Percentiles rank a stretch among this genome's conserved stretches.
phyloP scores from a whole-genome alignment of 2,113 vertebrate genomes.

The Poeciliopsis occidentalis region DNA sequence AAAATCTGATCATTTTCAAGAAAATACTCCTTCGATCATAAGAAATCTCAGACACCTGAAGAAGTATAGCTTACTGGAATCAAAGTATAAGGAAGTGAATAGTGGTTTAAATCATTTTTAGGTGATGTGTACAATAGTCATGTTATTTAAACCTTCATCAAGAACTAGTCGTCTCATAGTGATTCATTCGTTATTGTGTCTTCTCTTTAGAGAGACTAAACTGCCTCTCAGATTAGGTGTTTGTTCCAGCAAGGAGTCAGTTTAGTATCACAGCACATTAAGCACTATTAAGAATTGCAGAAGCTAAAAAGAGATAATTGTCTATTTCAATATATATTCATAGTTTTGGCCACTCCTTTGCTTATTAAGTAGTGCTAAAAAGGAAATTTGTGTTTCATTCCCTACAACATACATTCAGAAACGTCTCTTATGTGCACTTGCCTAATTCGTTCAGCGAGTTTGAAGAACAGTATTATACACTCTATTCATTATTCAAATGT shows the following conservation, averaged over 20 bases:
- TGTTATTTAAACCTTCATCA: no score
- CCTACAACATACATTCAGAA: slow-evolving; percentile 36
- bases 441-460: slow-evolving; percentile 62
- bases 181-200: background rate
- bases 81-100: background rate
- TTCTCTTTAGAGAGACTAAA: background rate
- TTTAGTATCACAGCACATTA: background rate
- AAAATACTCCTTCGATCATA: background rate
- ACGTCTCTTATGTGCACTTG: slow-evolving; percentile 50
- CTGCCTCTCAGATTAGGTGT: background rate
- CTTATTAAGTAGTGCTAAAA: background rate
- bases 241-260: background rate
- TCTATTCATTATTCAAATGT: slow-evolving; percentile 77
- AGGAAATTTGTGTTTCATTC: background rate
- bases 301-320: background rate
- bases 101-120: background rate
- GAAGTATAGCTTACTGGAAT: background rate
- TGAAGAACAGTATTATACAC: slow-evolving; percentile 72
- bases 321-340: background rate
- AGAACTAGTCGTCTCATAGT: background rate
- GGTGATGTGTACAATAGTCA: no score
- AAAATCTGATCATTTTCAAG: background rate
- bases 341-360: background rate
- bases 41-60: no score
- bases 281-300: background rate